Evolutionary conservation across 2,888 invertebrate genomes (phyloP).

Genomic region (Drosophila paracracens): DNA sequence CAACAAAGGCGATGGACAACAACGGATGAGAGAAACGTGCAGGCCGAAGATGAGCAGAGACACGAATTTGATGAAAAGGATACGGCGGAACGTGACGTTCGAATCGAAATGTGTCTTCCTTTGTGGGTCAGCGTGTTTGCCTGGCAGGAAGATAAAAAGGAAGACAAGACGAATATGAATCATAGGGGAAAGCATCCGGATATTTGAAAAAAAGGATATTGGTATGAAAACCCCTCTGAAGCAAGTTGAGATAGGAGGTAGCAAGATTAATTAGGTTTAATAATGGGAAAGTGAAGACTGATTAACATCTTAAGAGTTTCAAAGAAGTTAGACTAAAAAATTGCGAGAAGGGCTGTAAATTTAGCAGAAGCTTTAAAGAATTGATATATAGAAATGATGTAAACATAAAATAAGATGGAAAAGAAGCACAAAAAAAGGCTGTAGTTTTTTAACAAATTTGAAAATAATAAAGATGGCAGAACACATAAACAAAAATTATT

Average conservation of each 20-base stretch:
- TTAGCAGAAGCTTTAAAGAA: background rate
- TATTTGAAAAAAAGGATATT: background rate
- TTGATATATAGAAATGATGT: background rate
- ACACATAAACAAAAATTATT: background rate
- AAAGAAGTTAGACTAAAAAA: background rate
- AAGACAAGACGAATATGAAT: background rate
- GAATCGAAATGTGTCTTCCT: slow-evolving; percentile 18
- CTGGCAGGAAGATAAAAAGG: slow-evolving; percentile 1
- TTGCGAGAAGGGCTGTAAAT: background rate
- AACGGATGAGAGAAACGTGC: slow-evolving; percentile 10
- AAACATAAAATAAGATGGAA: too few species aligned
- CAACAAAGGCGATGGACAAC: slow-evolving; percentile 37
- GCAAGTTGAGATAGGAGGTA: background rate
- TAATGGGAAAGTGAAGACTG: background rate
- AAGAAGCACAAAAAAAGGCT: background rate
- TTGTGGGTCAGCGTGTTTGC: slow-evolving; percentile 57
- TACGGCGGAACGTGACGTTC: slow-evolving; percentile 57
- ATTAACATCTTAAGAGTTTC: background rate
- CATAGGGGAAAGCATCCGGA: background rate
- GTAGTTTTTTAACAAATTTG: too few species aligned
- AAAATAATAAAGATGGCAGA: too few species aligned
- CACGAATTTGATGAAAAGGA: slow-evolving; percentile 69
- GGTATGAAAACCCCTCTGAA: background rate
- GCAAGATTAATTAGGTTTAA: background rate
- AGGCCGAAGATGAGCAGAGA: slow-evolving; percentile 17